phyloP scores from a whole-genome alignment of 2,797 vertebrate species.

The Anniella stebbinsi region DNA sequence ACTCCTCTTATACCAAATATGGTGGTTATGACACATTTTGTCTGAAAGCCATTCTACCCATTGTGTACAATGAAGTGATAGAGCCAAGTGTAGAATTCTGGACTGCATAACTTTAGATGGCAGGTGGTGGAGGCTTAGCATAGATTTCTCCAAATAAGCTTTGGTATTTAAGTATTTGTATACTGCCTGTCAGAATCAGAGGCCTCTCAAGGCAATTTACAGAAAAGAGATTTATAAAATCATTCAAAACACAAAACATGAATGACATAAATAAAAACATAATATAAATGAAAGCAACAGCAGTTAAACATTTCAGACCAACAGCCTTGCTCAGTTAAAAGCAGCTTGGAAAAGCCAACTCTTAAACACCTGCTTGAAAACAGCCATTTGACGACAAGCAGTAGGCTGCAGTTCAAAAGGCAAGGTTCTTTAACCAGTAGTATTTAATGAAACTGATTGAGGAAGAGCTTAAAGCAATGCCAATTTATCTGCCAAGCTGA shows the following conservation, averaged over 20 bases:
- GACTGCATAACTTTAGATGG: not conserved
- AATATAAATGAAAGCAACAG: too few relatives aligned
- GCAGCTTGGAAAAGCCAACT: too few relatives aligned
- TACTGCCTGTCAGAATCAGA: too few relatives aligned
- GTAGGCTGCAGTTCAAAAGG: slow-evolving; percentile 58
- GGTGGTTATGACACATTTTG: not conserved
- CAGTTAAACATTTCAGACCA: too few relatives aligned
- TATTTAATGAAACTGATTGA: slow-evolving; percentile 39
- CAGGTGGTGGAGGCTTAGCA: not conserved
- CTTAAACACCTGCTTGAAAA: too few relatives aligned
- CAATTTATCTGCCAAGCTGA: slow-evolving; percentile 64
- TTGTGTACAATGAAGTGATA: not conserved
- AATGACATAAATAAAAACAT: too few relatives aligned
- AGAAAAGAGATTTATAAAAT: too few relatives aligned
- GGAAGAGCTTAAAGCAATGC: slow-evolving; percentile 60
- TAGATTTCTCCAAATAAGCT: not conserved
- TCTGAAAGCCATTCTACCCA: not conserved
- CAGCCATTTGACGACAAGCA: slow-evolving; percentile 47
- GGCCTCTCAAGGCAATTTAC: too few relatives aligned
- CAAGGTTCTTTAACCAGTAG: slow-evolving; percentile 58
- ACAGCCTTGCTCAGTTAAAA: too few relatives aligned
- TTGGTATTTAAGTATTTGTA: too few relatives aligned
- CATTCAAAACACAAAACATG: too few relatives aligned
- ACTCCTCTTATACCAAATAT: too few relatives aligned
- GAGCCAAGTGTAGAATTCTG: not conserved